phyloP scores from a whole-genome alignment of 2,888 invertebrate genomes.

The Parnassius mnemosyne region DNA sequence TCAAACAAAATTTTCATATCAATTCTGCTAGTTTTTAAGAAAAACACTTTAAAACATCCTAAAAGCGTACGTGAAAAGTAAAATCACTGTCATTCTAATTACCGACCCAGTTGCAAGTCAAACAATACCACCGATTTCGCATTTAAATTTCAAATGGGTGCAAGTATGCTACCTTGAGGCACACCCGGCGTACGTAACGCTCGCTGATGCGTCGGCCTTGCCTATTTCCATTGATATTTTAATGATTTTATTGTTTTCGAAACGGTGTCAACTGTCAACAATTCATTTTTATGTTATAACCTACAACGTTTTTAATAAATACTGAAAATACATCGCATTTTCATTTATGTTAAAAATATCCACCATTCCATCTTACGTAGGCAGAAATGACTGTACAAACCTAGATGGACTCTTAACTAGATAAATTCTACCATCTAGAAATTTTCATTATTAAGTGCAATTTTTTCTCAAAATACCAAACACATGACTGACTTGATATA shows the following conservation, averaged over 20 bases:
- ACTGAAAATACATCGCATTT: neutral
- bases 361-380: too few relatives aligned
- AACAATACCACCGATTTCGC: slow-evolving; percentile 37
- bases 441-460: too few relatives aligned
- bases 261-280: slow-evolving; percentile 12
- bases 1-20: too few relatives aligned
- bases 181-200: slow-evolving; percentile 29
- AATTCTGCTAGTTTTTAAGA: neutral
- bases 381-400: too few relatives aligned
- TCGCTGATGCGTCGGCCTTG: slow-evolving; percentile 34
- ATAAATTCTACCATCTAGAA: too few relatives aligned
- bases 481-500: too few relatives aligned
- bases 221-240: slow-evolving; percentile 32
- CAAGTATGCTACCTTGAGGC: slow-evolving; percentile 44
- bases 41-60: slow-evolving; percentile 21
- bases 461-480: too few relatives aligned
- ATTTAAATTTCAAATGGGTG: slow-evolving; percentile 60
- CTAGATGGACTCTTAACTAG: too few relatives aligned
- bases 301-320: too few relatives aligned
- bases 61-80: slow-evolving; percentile 34
- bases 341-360: neutral
- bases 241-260: slow-evolving; percentile 21
- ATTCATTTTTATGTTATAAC: neutral
- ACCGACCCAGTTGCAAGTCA: slow-evolving; percentile 38
- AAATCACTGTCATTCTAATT: slow-evolving; percentile 43